phyloP scores from a whole-genome alignment of 2,113 vertebrate species.

The Podiceps cristatus region DNA sequence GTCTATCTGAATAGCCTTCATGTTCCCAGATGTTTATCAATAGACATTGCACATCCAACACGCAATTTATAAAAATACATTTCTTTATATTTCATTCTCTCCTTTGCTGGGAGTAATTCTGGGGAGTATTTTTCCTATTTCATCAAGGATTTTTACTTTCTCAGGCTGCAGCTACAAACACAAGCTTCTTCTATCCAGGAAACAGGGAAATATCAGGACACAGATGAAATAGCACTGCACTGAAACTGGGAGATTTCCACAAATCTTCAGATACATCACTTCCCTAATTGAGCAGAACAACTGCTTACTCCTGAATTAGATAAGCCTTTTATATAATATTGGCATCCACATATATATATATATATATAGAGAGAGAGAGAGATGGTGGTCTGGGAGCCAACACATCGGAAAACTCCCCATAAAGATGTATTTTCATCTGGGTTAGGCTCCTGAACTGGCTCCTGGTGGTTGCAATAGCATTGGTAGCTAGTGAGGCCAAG shows the following conservation, averaged over 20 bases:
- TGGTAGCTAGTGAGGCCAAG: not conserved
- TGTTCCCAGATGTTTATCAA: not conserved
- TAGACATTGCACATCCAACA: accelerated
- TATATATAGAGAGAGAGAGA: no score
- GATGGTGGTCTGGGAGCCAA: not conserved
- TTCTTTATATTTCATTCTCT: not conserved
- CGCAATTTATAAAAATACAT: not conserved
- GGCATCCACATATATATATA: not conserved
- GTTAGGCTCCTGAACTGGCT: not conserved
- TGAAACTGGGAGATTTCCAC: not conserved
- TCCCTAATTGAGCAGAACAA: not conserved
- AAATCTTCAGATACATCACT: not conserved
- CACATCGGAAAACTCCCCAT: not conserved
- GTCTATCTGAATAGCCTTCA: not conserved
- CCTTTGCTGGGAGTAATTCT: not conserved
- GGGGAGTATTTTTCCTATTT: not conserved
- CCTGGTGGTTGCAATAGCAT: not conserved
- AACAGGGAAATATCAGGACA: not conserved
- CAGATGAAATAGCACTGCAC: not conserved
- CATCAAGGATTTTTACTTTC: not conserved
- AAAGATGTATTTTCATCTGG: not conserved
- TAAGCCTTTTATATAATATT: not conserved
- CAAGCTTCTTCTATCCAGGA: not conserved
- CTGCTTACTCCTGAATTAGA: not conserved
- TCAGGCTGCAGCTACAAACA: not conserved